Evolutionary conservation across 2,797 vertebrate species (phyloP).

Genomic region (Melanotaenia boesemani): DNA sequence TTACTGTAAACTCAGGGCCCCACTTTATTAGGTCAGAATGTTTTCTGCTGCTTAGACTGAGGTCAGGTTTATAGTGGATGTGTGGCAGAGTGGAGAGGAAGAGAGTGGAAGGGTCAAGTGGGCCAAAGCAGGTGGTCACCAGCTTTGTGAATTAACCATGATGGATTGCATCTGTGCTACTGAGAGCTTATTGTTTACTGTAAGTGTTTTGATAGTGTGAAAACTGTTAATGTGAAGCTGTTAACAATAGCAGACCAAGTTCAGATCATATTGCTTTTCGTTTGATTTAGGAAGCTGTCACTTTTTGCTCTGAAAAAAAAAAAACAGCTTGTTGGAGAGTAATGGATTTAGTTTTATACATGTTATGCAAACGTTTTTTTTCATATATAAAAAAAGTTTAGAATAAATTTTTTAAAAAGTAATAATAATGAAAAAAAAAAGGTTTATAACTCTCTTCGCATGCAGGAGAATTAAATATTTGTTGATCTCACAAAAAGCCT

Average conservation of each 20-base stretch:
- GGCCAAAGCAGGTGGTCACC: constrained; percentile 49
- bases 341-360: neutral
- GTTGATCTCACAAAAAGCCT: no score
- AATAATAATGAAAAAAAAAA: no score
- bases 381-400: no score
- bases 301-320: neutral
- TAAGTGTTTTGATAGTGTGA: constrained; percentile 6
- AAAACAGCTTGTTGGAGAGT: neutral
- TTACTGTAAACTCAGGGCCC: constrained; percentile 53
- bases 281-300: neutral
- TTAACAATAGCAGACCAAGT: neutral
- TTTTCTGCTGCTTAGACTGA: constrained; percentile 42
- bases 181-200: constrained; percentile 11
- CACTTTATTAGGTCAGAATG: constrained; percentile 25
- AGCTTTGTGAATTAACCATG: constrained; percentile 16
- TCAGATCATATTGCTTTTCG: neutral
- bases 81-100: constrained; percentile 15
- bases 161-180: constrained; percentile 13
- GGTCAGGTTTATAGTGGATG: constrained; percentile 22
- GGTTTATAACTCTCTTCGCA: no score
- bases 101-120: constrained; percentile 49
- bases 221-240: constrained; percentile 2
- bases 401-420: no score
- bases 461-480: no score
- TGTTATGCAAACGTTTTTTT: neutral